Percentiles rank a stretch among this genome's conserved stretches.
phyloP scores from a whole-genome alignment of 2,797 vertebrate species.

The Characodon lateralis region DNA sequence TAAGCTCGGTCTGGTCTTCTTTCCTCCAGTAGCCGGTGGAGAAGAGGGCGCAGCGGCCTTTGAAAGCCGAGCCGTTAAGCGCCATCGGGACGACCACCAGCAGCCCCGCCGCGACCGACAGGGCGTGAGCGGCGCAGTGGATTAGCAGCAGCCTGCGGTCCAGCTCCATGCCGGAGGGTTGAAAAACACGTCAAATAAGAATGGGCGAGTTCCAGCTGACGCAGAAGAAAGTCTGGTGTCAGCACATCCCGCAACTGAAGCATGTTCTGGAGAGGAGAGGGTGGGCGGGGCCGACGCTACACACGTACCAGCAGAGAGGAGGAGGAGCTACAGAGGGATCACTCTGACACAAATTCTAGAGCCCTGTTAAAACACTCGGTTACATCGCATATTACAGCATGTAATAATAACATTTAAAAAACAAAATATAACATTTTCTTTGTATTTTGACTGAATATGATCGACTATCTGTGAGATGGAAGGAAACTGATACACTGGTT shows the following conservation, averaged over 20 bases:
- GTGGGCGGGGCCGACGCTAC: conserved; percentile 23
- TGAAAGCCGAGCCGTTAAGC: conserved; percentile 83
- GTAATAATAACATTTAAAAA: not conserved
- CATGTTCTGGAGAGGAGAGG: not conserved
- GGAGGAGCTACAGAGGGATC: conserved; percentile 8
- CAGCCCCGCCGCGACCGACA: conserved; percentile 76
- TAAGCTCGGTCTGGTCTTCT: conserved; percentile 55
- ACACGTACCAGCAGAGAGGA: conserved; percentile 7
- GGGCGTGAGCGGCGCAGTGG: conserved; percentile 81
- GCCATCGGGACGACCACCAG: conserved; percentile 84
- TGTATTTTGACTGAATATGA: not conserved
- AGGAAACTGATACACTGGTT: not conserved
- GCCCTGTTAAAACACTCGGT: not conserved
- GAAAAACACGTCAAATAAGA: not conserved
- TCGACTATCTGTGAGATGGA: not conserved
- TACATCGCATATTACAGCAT: not conserved
- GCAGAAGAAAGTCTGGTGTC: accelerated
- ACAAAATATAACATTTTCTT: not conserved
- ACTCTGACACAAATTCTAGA: conserved; percentile 23
- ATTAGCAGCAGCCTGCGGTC: conserved; percentile 79
- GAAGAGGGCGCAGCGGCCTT: conserved; percentile 84
- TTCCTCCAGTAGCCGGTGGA: conserved; percentile 80
- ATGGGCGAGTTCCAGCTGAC: not conserved
- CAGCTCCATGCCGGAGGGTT: conserved; percentile 74
- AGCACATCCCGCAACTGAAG: not conserved